A percentile compares a stretch with the other conserved stretches of the same genome.
phyloP scores from a whole-genome alignment of 2,797 vertebrate species.

The Schizothorax lantsangensis region DNA sequence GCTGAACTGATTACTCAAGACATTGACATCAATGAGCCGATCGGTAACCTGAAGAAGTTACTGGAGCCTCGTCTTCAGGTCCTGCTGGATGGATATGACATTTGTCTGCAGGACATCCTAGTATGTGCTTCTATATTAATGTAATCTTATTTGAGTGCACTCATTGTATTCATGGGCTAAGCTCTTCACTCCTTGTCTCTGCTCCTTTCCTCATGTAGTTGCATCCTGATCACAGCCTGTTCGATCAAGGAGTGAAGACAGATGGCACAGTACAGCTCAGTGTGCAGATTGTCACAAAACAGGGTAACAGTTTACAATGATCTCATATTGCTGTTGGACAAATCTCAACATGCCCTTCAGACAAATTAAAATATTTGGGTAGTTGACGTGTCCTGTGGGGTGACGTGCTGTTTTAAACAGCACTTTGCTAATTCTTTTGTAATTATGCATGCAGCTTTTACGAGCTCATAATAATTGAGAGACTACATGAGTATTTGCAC shows the following conservation, averaged over 20 bases:
- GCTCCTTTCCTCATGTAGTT: conserved; percentile 75
- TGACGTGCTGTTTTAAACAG: not conserved
- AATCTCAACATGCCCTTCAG: conserved; percentile 9
- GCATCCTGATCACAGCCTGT: conserved; percentile 96
- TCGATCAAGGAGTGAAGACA: conserved; percentile 98
- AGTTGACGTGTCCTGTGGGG: not conserved
- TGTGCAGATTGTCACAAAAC: conserved; percentile 94
- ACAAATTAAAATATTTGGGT: not conserved
- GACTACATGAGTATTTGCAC: not conserved
- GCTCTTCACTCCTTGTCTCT: not conserved
- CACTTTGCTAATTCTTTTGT: conserved; percentile 7
- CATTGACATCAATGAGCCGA: conserved; percentile 97
- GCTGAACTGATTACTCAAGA: conserved; percentile 97
- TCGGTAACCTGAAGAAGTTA: conserved; percentile 97
- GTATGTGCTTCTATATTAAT: conserved; percentile 72
- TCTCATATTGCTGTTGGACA: not conserved
- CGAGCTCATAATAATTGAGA: not conserved
- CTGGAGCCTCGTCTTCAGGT: conserved; percentile 95
- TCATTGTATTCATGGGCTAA: conserved; percentile 26
- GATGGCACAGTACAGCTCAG: conserved; percentile 99
- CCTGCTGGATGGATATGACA: conserved; percentile 92
- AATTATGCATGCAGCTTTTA: conserved; percentile 8
- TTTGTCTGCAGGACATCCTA: conserved; percentile 97
- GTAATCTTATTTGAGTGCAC: not conserved
- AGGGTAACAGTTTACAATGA: conserved; percentile 78